These are phyloP conservation scores for Lepidotrigona ventralis DNA, from an alignment of 1,140 invertebrate genomes.

Conservation along the genomic window DNA sequence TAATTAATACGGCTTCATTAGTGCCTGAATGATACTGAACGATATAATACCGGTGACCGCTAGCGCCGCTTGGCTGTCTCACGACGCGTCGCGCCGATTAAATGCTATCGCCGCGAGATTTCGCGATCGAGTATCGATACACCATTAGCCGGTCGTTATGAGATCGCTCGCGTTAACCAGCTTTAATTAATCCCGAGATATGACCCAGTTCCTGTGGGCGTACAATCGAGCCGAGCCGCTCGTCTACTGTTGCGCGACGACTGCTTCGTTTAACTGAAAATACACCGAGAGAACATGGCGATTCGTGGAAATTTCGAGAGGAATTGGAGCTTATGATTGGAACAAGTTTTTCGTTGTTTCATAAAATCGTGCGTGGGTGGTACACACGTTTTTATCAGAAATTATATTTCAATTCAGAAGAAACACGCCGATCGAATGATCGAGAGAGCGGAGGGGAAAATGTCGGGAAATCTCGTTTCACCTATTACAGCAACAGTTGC, in stretches of 20 bases:
- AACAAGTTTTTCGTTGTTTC: no score
- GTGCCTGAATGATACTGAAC: no score
- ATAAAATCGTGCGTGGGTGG: no score
- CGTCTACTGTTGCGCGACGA: no score
- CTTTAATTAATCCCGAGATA: slow-evolving; percentile 69
- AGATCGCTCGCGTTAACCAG: slow-evolving; percentile 45
- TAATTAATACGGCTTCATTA: slow-evolving; percentile 69
- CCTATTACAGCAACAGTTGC: neutral
- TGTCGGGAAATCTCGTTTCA: neutral
- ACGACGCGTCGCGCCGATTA: slow-evolving; percentile 42
- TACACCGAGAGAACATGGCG: no score
- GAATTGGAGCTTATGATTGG: no score
- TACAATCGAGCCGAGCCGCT: neutral
- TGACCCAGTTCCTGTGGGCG: slow-evolving; percentile 3
- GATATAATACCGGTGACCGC: slow-evolving; percentile 39
- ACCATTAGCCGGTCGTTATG: slow-evolving; percentile 53
- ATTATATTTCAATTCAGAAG: no score
- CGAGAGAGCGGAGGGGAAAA: neutral
- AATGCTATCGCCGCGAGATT: slow-evolving; percentile 34
- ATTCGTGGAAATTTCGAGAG: no score
- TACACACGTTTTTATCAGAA: neutral
- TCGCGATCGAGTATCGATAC: slow-evolving; percentile 48
- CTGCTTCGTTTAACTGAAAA: neutral
- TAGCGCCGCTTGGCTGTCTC: slow-evolving; percentile 42
- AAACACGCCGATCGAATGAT: neutral